A percentile compares a stretch with the other conserved stretches of the same genome.
These are phyloP conservation scores for Carabus problematicus DNA, from an alignment of 2,888 invertebrate genomes.

Conservation along the genomic window DNA sequence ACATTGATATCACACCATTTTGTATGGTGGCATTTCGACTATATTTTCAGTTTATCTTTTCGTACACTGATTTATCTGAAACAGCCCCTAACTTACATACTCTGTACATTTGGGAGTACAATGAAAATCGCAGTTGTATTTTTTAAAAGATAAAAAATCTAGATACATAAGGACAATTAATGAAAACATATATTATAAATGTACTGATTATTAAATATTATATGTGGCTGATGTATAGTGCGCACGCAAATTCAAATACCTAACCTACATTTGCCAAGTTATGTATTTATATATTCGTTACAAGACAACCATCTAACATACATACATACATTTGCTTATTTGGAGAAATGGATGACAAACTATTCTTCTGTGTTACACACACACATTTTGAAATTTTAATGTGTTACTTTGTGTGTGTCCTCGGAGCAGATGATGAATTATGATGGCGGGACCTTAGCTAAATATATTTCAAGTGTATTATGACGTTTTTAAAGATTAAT, in stretches of 20 bases:
- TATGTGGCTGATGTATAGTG: constrained; percentile 43
- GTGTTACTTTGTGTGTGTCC: constrained; percentile 31
- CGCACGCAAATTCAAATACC: constrained; percentile 37
- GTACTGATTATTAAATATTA: constrained; percentile 33
- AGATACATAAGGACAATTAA: constrained; percentile 20
- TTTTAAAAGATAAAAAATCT: constrained; percentile 36
- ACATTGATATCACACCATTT: neutral
- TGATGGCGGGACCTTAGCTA: constrained; percentile 31
- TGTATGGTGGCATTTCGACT: neutral
- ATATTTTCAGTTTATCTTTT: neutral
- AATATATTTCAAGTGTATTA: neutral
- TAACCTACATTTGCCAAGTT: constrained; percentile 40
- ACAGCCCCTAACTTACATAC: no score
- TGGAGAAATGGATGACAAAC: constrained; percentile 13
- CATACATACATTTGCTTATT: constrained; percentile 18
- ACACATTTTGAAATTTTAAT: constrained; percentile 34
- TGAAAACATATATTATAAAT: constrained; percentile 31
- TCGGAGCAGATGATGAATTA: constrained; percentile 14
- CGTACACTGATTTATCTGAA: neutral
- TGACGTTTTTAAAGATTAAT: neutral
- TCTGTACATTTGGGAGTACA: constrained; percentile 32
- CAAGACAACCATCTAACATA: no score
- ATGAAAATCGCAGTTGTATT: constrained; percentile 40
- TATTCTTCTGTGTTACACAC: constrained; percentile 30
- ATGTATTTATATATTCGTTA: neutral